Conservation (phyloP, 2,888 invertebrate species). For the Ennomos erosarius region DNA sequence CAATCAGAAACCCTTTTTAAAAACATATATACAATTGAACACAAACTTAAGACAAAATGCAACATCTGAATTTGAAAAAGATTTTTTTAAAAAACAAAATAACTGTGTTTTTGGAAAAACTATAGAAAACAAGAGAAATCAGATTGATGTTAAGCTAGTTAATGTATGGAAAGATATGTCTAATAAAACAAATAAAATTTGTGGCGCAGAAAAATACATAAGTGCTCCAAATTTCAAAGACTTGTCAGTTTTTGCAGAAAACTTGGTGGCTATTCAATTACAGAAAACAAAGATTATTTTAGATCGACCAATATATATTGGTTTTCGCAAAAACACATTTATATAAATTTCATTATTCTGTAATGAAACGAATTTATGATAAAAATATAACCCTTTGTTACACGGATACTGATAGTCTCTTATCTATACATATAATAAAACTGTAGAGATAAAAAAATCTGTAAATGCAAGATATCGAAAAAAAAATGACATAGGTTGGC, state of each 20-base stretch:
- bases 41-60: slow-evolving; percentile 8
- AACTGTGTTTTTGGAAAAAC: slow-evolving; percentile 33
- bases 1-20: slow-evolving; percentile 26
- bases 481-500: too few species aligned
- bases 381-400: slow-evolving; percentile 7
- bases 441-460: too few species aligned
- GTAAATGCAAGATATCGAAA: too few species aligned
- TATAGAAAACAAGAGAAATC: slow-evolving; percentile 24
- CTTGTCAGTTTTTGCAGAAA: slow-evolving; percentile 8
- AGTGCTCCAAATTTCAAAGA: slow-evolving; percentile 16
- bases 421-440: too few species aligned
- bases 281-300: slow-evolving; percentile 9
- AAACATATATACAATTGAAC: slow-evolving; percentile 20
- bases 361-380: slow-evolving; percentile 7
- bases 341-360: slow-evolving; percentile 18
- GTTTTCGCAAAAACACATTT: slow-evolving; percentile 19
- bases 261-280: slow-evolving; percentile 21
- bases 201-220: slow-evolving; percentile 8
- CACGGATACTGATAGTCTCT: slow-evolving; percentile 19
- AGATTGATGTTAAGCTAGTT: slow-evolving; percentile 14
- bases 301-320: slow-evolving; percentile 27
- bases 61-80: slow-evolving; percentile 25
- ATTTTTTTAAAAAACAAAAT: slow-evolving; percentile 30
- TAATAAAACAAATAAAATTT: slow-evolving; percentile 9
- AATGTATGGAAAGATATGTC: slow-evolving; percentile 2